Evolutionary conservation across 2,113 vertebrate species (phyloP), one percentile per base, ranked within the genome.

Genomic region (Callaeas wilsoni): DNA sequence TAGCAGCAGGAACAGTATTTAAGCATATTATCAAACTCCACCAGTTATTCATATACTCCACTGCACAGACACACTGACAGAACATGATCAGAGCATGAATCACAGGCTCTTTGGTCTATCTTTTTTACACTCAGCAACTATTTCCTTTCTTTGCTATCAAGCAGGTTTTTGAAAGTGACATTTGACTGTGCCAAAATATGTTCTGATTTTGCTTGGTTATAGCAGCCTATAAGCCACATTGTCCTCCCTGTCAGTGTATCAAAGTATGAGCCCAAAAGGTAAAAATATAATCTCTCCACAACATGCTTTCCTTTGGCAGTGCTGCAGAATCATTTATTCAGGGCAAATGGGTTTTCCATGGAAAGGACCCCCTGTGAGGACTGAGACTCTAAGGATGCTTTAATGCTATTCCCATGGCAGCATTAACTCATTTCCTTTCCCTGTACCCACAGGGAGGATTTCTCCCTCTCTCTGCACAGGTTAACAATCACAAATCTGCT

Each of bases 21-120:
- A 89, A 94, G 84, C 79, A 92, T 67, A 76, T 97, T 84, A 93
- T 94, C 95, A 94, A 93, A 95, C 68, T 89, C 95, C 86, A 91
- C 96, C 94, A 93, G 83, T 90, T 95, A 91, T 91, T 96, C 96
- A 74, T 5, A 84, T 90, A 96, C 78, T 77, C 60, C 81, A 96
- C 81, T 74, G 87, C 91, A 92, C 89, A 50, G 39, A 80, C 59
- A 60, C 33, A 78, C 67, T 80, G 92, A 94, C 89, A 94, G 63
- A 49, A 94, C 75, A 82, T 6, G 47, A 92, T 90, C 86, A 85
- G 84, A 89, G 75, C 78, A n/a, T 46, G 64, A 92, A 88, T 63
- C 80, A 79, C 29, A 49, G 53, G 47, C 18, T 80, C 88, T 96
- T 92, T 86, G 87, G 93, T 96, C 68, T n/a, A 19, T 80, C 88